phyloP scores from a whole-genome alignment of 2,888 invertebrate species.

The Sesia bembeciformis region DNA sequence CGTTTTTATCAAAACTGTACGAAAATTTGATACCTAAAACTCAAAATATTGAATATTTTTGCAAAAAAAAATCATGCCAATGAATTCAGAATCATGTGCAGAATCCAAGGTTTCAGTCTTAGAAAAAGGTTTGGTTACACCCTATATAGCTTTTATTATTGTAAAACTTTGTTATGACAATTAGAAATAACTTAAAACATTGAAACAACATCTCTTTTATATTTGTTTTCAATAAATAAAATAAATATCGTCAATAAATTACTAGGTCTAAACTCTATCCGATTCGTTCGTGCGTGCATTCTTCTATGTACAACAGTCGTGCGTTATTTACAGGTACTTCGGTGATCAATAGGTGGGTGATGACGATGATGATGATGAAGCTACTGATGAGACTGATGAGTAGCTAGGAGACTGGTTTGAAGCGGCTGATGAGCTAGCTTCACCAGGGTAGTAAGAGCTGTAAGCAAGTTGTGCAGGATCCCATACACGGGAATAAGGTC shows the following conservation, averaged over 20 bases:
- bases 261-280: constrained; percentile 51
- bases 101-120: no score
- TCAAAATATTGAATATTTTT: no score
- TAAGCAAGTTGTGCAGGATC: constrained; percentile 81
- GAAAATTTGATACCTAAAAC: no score
- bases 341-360: constrained; percentile 33
- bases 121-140: no score
- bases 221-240: constrained; percentile 63
- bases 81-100: no score
- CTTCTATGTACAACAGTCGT: constrained; percentile 33
- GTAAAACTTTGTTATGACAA: no score
- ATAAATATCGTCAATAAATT: constrained; percentile 68
- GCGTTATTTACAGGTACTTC: constrained; percentile 40
- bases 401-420: constrained; percentile 71
- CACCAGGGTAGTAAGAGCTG: constrained; percentile 81
- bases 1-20: no score
- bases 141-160: no score
- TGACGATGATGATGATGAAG: constrained; percentile 39
- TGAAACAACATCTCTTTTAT: constrained; percentile 47
- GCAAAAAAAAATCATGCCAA: no score
- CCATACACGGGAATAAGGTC: constrained; percentile 87
- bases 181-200: constrained; percentile 12
- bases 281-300: constrained; percentile 42
- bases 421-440: constrained; percentile 70
- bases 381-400: constrained; percentile 46